Evolutionary conservation across 2,797 vertebrate species (phyloP), one percentile per base, ranked within the genome.

Genomic region (Alcedo atthis): DNA sequence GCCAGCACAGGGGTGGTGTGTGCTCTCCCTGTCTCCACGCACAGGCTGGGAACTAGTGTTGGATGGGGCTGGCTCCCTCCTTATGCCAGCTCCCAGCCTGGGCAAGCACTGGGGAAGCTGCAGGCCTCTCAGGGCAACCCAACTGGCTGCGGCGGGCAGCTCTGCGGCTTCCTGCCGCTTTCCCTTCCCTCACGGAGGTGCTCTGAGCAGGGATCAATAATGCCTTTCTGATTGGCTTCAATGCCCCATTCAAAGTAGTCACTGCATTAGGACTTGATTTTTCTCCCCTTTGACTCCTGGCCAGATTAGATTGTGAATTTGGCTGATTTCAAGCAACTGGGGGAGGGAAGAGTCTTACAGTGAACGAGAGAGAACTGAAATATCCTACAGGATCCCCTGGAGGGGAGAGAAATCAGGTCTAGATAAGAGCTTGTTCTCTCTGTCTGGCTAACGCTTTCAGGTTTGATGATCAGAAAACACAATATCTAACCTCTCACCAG

Each of bases 271-370:
- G 74, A 82, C 89, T 94, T 92, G 89, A 82, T 94, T 95, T 95
- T 84, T 95, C 73, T 90, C 89, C 75, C 86, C 94, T 95, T 95
- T 93, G 94, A 96, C 89, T 91, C 78, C 37, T 2, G 6, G 86
- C 94, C 95, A 96, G 94, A 96, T 96, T 87, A 95, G 89, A 91
- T 92, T 67, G 86, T 94, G 94, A 96, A 94, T 96, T 94, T 96
- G 94, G 95, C 88, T 94, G 88, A 93, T 95, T 96, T 95, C 91
- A 77, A 86, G 85, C 87, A 93, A 69, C 81, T 75, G 64, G 58
- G 64, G 91, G 92, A 94, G 88, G 90, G 86, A 76, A 85, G 80
- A 91, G 82, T 58, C 76, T 77, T 40, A 93, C 89, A 82, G 94
- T 1, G 61, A 77, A 77, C 0, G 2, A 70, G 87, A 45, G 77